Evolutionary conservation across 2,797 vertebrate species (phyloP), one percentile per base, ranked within the genome.

Genomic region (Coilia nasus): DNA sequence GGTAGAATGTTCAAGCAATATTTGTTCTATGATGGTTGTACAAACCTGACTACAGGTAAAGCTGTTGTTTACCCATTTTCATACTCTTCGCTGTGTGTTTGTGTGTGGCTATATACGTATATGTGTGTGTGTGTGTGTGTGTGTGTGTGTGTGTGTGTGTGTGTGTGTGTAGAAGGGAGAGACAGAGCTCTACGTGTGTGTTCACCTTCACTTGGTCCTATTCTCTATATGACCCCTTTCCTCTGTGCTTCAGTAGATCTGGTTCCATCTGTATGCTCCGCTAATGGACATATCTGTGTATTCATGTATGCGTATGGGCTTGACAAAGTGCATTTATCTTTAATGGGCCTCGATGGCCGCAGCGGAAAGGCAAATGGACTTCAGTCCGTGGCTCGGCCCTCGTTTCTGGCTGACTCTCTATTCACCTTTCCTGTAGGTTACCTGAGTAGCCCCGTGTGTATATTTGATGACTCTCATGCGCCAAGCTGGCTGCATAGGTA

Each of bases 301-400:
- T 78, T 41, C 71, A 78, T 78, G 71, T 78, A 78, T 44, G 71
- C 71, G 67, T 17, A 19, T 35, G 28, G 67, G 67, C 67, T 35
- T 31, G 67, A 19, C 67, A 75, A 75, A 75, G 67, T 75, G 23
- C 71, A 78, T 78, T 78, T 78, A 21, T 78, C 71, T 78, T 78
- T 78, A 78, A 78, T 78, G 71, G 71, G 35, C 71, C 15, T 44
- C 31, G 21, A 44, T 78, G 35, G 35, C 35, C 31, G 2, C 17
- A 7, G 19, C 44, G 71, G 71, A 78, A 78, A 78, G 35, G 71
- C 35, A 78, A 78, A 78, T 78, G 71, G 71, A 78, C 71, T 44
- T 21, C 6, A 67, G 62, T 71, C 67, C 2, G 14, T 35, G 71
- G 71, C 21, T 41, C 35, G 41, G 71, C 9, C 9, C 71, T 78